These are phyloP conservation scores for Pipistrellus pipistrellus DNA, from an alignment of 2,797 vertebrate species.

Conservation along the genomic window DNA sequence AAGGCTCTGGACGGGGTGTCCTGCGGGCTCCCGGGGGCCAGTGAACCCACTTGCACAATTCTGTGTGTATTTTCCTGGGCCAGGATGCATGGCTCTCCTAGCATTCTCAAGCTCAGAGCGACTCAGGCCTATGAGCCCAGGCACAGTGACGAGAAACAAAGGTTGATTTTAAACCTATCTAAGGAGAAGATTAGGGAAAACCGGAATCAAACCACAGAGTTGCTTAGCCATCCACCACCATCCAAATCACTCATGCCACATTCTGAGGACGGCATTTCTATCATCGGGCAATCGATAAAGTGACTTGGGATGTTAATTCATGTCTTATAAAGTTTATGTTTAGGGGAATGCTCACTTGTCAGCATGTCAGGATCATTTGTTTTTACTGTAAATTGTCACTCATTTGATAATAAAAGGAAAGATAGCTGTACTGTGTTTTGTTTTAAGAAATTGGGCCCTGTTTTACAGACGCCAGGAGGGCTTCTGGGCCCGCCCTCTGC, in stretches of 20 bases:
- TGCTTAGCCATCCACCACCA: background rate
- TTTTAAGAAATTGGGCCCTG: background rate
- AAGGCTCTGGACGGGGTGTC: background rate
- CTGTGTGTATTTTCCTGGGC: background rate
- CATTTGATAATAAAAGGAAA: background rate
- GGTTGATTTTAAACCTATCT: background rate
- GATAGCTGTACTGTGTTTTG: background rate
- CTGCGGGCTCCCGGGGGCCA: background rate
- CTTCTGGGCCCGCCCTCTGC: background rate
- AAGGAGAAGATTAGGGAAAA: background rate
- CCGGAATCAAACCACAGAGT: background rate
- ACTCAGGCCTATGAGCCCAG: background rate
- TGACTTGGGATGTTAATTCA: fast-evolving
- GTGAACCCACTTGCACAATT: fast-evolving
- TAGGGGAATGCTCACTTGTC: background rate
- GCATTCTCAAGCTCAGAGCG: background rate
- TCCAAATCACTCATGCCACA: fast-evolving
- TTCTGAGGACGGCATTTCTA: background rate
- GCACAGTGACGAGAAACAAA: background rate
- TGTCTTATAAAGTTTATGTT: background rate
- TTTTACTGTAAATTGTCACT: background rate
- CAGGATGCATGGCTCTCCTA: too few relatives aligned
- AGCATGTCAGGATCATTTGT: background rate
- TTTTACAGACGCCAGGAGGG: background rate
- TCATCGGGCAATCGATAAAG: fast-evolving